Conservation (phyloP, 2,888 invertebrate genomes). For the Syrista parreyssii region DNA sequence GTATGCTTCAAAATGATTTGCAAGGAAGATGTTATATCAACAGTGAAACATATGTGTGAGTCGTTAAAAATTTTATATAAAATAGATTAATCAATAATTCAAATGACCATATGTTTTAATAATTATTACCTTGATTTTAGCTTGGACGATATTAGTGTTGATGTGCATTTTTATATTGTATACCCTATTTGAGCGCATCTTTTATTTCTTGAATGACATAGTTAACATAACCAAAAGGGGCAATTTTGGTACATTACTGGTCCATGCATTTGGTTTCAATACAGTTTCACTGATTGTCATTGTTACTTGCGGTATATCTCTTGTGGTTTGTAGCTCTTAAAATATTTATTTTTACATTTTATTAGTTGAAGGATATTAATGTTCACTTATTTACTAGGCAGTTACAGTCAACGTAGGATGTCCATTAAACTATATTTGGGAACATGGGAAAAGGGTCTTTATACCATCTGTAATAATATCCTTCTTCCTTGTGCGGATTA, state of each 20-base stretch:
- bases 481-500: background rate
- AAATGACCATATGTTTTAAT: background rate
- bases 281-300: background rate
- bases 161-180: background rate
- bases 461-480: background rate
- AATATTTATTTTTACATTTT: background rate
- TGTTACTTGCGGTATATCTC: background rate
- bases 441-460: background rate
- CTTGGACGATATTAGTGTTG: background rate
- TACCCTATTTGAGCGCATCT: background rate
- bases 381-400: background rate
- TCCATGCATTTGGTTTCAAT: background rate
- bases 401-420: background rate
- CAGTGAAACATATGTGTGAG: background rate
- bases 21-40: background rate
- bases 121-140: background rate
- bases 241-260: background rate
- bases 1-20: background rate
- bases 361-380: background rate
- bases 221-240: background rate
- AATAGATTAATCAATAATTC: background rate
- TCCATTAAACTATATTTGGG: background rate
- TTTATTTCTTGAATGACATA: background rate
- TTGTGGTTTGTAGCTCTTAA: background rate
- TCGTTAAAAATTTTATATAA: background rate